Percentiles rank a stretch among this genome's conserved stretches.
Conservation (phyloP, 2,888 invertebrate genomes). For the Automeris io region DNA sequence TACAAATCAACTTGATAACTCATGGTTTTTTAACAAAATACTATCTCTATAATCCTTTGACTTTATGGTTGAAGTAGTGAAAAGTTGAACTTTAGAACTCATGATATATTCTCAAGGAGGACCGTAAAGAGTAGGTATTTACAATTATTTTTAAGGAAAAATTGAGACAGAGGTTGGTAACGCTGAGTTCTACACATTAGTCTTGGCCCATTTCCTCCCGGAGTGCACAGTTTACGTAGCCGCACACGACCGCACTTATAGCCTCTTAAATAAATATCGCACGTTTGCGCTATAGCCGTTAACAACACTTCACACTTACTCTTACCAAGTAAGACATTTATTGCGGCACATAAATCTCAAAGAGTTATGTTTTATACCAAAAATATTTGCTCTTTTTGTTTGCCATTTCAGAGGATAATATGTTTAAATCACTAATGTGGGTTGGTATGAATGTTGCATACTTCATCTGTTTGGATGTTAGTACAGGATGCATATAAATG, state of each 20-base stretch:
- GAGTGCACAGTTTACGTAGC: constrained; percentile 60
- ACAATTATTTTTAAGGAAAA: too few relatives aligned
- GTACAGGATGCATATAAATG: too few relatives aligned
- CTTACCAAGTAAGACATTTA: constrained; percentile 45
- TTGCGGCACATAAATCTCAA: constrained; percentile 52
- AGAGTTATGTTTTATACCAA: constrained; percentile 42
- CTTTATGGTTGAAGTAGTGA: too few relatives aligned
- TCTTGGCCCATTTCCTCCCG: constrained; percentile 60
- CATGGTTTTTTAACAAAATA: too few relatives aligned
- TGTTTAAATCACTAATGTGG: not conserved
- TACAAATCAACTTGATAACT: too few relatives aligned
- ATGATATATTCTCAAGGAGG: too few relatives aligned
- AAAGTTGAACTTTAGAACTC: too few relatives aligned
- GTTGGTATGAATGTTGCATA: too few relatives aligned
- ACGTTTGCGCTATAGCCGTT: constrained; percentile 63
- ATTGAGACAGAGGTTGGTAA: constrained; percentile 21
- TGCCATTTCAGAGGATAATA: not conserved
- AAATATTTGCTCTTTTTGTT: not conserved
- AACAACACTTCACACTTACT: constrained; percentile 72
- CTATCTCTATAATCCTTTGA: too few relatives aligned
- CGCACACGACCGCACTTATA: constrained; percentile 38
- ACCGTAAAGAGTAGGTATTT: too few relatives aligned
- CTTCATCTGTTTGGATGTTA: too few relatives aligned
- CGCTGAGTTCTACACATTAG: constrained; percentile 43
- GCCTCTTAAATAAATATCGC: constrained; percentile 71